Conservation (phyloP, 1,140 invertebrate species). For the Cydia splendana region DNA sequence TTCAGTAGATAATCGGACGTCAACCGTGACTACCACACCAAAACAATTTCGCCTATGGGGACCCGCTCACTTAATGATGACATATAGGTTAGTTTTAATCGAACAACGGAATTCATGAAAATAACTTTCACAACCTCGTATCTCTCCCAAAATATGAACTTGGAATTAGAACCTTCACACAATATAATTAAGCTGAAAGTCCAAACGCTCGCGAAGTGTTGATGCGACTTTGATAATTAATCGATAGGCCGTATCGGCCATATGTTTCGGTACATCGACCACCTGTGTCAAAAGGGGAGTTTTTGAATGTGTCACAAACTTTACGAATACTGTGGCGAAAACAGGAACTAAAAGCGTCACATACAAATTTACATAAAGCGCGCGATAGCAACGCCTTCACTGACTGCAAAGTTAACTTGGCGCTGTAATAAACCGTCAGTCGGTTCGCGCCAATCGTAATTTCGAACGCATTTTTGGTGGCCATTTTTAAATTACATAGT, state of each 20-base stretch:
- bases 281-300: conserved; percentile 32
- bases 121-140: not conserved
- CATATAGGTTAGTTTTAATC: conserved; percentile 19
- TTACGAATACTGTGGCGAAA: not conserved
- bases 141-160: not conserved
- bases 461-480: conserved; percentile 30
- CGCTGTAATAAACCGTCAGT: not conserved
- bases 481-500: conserved; percentile 27
- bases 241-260: conserved; percentile 3
- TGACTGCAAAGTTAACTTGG: conserved; percentile 13
- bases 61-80: conserved; percentile 9
- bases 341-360: conserved; percentile 4
- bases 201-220: not conserved
- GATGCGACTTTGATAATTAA: not conserved
- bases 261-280: conserved; percentile 24
- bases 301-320: conserved; percentile 17
- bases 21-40: conserved; percentile 28
- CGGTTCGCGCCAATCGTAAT: conserved; percentile 29
- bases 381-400: conserved; percentile 1
- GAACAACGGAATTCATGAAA: conserved; percentile 20
- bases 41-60: conserved; percentile 9
- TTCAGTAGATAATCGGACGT: conserved; percentile 19
- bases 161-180: not conserved
- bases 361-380: conserved; percentile 2
- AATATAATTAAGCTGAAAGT: not conserved